Evolutionary conservation across 2,113 vertebrate species (phyloP).

Genomic region (Podarcis cretensis): DNA sequence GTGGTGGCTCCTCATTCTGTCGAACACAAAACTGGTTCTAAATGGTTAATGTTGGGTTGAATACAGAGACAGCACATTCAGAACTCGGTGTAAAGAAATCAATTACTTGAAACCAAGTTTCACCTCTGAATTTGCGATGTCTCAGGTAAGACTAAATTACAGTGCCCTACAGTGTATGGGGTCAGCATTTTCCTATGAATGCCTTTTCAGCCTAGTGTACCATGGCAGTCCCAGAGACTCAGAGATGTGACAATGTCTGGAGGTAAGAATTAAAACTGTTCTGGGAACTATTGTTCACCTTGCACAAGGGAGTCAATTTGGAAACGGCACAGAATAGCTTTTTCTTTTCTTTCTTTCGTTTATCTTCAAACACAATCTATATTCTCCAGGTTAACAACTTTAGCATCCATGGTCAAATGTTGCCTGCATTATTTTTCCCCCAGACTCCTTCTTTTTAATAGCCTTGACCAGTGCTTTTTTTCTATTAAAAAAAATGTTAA

Average conservation of each 20-base stretch:
- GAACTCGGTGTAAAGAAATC: conserved; percentile 30
- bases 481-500: neutral
- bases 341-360: neutral
- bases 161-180: conserved; percentile 11
- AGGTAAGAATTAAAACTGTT: conserved; percentile 14
- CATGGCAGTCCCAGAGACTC: neutral
- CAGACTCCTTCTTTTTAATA: neutral
- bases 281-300: conserved; percentile 5
- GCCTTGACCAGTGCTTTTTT: neutral
- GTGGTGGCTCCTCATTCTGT: neutral
- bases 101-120: conserved; percentile 28
- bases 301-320: neutral
- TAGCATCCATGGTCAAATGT: neutral
- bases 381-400: neutral
- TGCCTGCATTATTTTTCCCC: neutral
- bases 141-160: conserved; percentile 31
- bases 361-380: neutral
- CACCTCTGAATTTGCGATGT: conserved; percentile 1
- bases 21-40: neutral
- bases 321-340: neutral
- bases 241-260: neutral
- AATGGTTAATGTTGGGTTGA: conserved; percentile 25
- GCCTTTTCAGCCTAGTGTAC: neutral
- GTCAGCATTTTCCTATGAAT: conserved; percentile 9
- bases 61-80: conserved; percentile 11